phyloP scores from a whole-genome alignment of 92 coral and sea anemone genomes.

The Actinostola sp. region DNA sequence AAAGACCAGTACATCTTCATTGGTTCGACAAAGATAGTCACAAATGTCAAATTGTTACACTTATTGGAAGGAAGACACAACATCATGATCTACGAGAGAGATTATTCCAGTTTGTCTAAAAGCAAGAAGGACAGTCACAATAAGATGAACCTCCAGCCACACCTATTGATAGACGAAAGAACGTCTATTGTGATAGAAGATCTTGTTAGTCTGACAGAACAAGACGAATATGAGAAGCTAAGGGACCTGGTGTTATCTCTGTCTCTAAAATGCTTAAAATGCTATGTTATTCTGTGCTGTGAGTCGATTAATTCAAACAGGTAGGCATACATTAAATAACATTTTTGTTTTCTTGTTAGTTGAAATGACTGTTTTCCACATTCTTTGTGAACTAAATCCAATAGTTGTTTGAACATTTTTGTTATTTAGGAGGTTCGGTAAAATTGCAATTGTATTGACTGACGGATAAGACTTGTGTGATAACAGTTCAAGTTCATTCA shows the following conservation, averaged over 20 bases:
- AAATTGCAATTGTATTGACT: too few species aligned
- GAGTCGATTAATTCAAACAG: slow-evolving; percentile 13
- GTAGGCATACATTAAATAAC: slow-evolving; percentile 35
- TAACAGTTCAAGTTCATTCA: too few species aligned
- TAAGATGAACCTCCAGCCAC: slow-evolving; percentile 86
- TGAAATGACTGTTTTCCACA: too few species aligned
- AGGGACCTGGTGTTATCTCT: slow-evolving; percentile 74
- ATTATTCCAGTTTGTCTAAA: slow-evolving; percentile 34
- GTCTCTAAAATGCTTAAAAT: slow-evolving; percentile 79
- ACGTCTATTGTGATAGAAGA: slow-evolving; percentile 72
- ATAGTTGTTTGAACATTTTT: too few species aligned
- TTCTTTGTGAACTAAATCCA: too few species aligned
- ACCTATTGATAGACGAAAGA: slow-evolving; percentile 85
- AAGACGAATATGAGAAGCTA: slow-evolving; percentile 59
- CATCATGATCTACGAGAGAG: slow-evolving; percentile 88
- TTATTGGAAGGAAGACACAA: slow-evolving; percentile 77
- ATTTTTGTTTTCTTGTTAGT: background rate
- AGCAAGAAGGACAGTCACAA: slow-evolving; percentile 29
- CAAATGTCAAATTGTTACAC: slow-evolving; percentile 67
- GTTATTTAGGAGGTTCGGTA: too few species aligned
- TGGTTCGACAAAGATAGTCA: slow-evolving; percentile 73
- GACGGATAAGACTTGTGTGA: too few species aligned
- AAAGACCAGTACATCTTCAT: slow-evolving; percentile 82
- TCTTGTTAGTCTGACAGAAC: slow-evolving; percentile 38
- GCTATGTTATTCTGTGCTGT: slow-evolving; percentile 72